Conservation (phyloP, 2,888 invertebrate genomes). For the Acanthosepion pharaonis region DNA sequence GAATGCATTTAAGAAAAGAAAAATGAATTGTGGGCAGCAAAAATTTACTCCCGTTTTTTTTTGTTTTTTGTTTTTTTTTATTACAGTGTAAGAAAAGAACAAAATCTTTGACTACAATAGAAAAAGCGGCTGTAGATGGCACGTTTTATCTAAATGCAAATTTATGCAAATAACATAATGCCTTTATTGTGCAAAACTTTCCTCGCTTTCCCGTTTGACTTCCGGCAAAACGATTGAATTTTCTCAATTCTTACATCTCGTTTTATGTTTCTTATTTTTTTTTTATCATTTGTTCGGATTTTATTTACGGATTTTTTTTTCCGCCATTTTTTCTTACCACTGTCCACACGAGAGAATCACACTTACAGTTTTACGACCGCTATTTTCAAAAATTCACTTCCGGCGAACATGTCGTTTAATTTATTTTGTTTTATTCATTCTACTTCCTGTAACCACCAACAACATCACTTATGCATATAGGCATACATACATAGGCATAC, state of each 20-base stretch:
- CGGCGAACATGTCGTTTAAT: not conserved
- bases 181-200: not conserved
- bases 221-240: constrained; percentile 33
- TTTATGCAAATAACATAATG: constrained; percentile 8
- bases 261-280: not conserved
- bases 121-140: not conserved
- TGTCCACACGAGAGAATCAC: not conserved
- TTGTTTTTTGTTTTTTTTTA: not conserved
- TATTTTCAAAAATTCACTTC: not conserved
- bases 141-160: constrained; percentile 33
- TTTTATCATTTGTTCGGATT: not conserved
- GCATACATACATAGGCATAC: not conserved
- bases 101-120: not conserved
- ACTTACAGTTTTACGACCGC: not conserved
- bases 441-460: not conserved
- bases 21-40: not conserved
- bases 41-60: not conserved
- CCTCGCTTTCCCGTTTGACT: not conserved
- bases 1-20: not conserved
- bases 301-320: not conserved
- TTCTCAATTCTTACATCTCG: constrained; percentile 10
- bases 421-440: not conserved
- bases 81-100: not conserved
- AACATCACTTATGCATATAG: not conserved
- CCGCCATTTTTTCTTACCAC: not conserved